Evolutionary conservation across 2,888 invertebrate species (phyloP).

Genomic region (Pseudeuparius sepicola): DNA sequence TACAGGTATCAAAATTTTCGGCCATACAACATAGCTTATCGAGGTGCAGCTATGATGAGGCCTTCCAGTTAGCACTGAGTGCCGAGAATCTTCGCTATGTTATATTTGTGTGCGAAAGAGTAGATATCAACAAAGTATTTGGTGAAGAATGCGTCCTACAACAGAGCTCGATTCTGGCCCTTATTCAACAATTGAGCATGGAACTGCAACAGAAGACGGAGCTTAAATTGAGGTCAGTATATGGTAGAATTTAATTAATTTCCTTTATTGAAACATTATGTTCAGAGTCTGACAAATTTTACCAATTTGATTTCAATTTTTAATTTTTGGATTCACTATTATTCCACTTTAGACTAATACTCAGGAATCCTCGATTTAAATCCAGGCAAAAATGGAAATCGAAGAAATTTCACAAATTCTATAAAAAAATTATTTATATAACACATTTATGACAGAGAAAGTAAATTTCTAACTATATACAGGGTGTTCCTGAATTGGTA

Average conservation of each 20-base stretch:
- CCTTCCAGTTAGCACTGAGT: conserved; percentile 82
- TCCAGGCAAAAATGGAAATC: no score
- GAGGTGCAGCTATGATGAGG: conserved; percentile 71
- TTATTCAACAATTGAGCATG: conserved; percentile 89
- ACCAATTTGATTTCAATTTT: no score
- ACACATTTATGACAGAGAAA: no score
- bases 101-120: conserved; percentile 75
- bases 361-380: conserved; percentile 5
- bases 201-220: conserved; percentile 80
- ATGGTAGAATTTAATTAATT: conserved; percentile 5
- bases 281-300: no score
- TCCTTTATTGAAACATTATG: no score
- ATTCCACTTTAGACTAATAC: not conserved
- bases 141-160: conserved; percentile 60
- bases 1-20: no score
- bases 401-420: no score
- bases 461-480: no score
- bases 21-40: conserved; percentile 56
- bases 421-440: no score
- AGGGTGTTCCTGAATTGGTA: no score
- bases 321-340: no score
- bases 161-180: conserved; percentile 82
- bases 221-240: conserved; percentile 62
- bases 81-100: conserved; percentile 83
- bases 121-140: conserved; percentile 73